A percentile compares a stretch with the other conserved stretches of the same genome.
These are phyloP conservation scores for Drosophila yooni DNA, from an alignment of 2,888 invertebrate genomes.

Conservation along the genomic window DNA sequence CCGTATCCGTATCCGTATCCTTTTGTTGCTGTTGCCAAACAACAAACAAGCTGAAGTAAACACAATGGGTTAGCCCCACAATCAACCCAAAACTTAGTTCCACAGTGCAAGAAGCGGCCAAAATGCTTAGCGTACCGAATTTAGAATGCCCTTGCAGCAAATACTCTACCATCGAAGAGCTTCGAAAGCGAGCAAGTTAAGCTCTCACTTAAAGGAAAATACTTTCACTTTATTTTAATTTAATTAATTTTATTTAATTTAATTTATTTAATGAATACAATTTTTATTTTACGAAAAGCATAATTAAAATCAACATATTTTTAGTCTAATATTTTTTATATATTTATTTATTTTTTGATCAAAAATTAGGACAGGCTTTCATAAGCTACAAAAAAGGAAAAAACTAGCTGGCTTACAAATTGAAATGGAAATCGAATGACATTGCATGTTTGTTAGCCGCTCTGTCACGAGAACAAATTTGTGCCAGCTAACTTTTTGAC, in stretches of 20 bases:
- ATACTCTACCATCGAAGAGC: neutral
- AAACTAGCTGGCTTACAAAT: neutral
- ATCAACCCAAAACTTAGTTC: constrained; percentile 7
- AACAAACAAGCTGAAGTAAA: constrained; percentile 16
- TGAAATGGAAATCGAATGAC: constrained; percentile 10
- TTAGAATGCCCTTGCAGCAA: constrained; percentile 24
- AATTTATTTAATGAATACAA: neutral
- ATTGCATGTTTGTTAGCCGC: neutral
- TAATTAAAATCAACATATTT: neutral
- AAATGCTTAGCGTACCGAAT: constrained; percentile 7
- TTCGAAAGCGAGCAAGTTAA: neutral
- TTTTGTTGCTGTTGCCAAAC: constrained; percentile 28
- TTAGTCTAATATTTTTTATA: neutral
- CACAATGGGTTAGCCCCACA: constrained; percentile 6
- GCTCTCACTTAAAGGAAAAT: neutral
- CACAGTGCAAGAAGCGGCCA: neutral
- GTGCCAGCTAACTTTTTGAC: constrained; percentile 1
- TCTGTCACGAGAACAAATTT: neutral
- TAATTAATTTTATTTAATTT: no score
- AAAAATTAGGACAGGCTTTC: neutral
- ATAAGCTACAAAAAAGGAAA: neutral
- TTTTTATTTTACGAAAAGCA: neutral
- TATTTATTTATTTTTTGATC: neutral
- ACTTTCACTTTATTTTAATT: neutral
- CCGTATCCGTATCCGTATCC: constrained; percentile 27